Base-by-base conservation (phyloP, 2,888 invertebrate species). In the Ectemnius continuus region DNA sequence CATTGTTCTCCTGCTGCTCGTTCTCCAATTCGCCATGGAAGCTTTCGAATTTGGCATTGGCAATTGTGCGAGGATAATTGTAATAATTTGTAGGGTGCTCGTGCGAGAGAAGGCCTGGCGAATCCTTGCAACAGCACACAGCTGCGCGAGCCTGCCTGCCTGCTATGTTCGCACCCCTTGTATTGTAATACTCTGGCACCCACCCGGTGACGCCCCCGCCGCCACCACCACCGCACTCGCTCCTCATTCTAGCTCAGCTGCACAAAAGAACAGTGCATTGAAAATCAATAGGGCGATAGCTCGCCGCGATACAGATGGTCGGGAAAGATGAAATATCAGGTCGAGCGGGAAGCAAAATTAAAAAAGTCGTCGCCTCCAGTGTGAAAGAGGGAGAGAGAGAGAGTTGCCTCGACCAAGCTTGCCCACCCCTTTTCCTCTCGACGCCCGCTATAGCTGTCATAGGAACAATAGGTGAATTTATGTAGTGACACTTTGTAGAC, bases 1-100 rank as follows among this genome's bases (percentile, higher is more conserved):
- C 23, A 23, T 23, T 23, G 23, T 23, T 23, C 23, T 23, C 23
- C 3, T 23, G 3, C 3, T 23, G 3, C 2, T 23, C 23, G 23
- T 3, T 23, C 23, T 23, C 2, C 6, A 36, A 36, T 36, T 13
- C 16, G 52, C n/a, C n/a, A 16, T 52, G 52, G 52, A 13, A 52
- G n/a, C 14, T 14, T 52, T 84, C 83, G 81, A 86, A 84, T 86
- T 85, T 82, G 85, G 80, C 83, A 80, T 84, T 52, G 79, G 79
- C 83, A 84, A 85, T 86, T 83, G 84, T 83, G 74, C 83, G 69
- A 68, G 80, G 78, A 85, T 84, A 85, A 86, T 85, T 84, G 84
- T 84, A 83, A 86, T 85, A 85, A 86, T 86, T 84, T 84, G 77
- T 80, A 70, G 71, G 11, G 36, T 36, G 63, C 72, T 61, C 36